phyloP scores from a whole-genome alignment of 2,797 vertebrate genomes.

The Nothura maculosa region DNA sequence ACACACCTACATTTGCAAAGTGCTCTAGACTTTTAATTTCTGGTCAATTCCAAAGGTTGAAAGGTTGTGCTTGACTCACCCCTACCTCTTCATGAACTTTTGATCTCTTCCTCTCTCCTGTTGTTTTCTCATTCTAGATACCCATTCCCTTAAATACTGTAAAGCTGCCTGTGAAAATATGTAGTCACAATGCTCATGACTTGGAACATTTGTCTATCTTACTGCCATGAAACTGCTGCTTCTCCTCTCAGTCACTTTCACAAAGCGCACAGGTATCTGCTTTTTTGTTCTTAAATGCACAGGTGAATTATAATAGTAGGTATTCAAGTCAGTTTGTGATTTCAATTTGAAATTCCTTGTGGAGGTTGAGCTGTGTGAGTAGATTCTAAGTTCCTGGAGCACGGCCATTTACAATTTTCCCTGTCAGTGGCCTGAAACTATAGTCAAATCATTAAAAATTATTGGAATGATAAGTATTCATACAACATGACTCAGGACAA shows the following conservation, averaged over 20 bases:
- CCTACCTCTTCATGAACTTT: not conserved
- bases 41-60: not conserved
- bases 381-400: not conserved
- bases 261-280: not conserved
- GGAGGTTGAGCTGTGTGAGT: not conserved
- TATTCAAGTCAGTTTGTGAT: not conserved
- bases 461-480: not conserved
- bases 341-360: not conserved
- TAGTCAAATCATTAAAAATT: not conserved
- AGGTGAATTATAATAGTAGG: not conserved
- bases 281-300: not conserved
- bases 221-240: not conserved
- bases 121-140: not conserved
- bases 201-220: not conserved
- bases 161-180: constrained; percentile 32
- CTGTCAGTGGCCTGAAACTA: not conserved
- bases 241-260: not conserved
- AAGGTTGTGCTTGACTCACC: not conserved
- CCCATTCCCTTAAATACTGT: not conserved
- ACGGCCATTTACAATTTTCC: not conserved
- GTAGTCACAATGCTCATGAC: not conserved
- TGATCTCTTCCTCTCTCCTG: not conserved
- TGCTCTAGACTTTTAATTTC: not conserved
- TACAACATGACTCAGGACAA: not conserved
- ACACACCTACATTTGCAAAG: not conserved